Percentiles rank a stretch among this genome's conserved stretches.
phyloP scores from a whole-genome alignment of 2,797 vertebrate genomes.

The Serranus cabrilla region DNA sequence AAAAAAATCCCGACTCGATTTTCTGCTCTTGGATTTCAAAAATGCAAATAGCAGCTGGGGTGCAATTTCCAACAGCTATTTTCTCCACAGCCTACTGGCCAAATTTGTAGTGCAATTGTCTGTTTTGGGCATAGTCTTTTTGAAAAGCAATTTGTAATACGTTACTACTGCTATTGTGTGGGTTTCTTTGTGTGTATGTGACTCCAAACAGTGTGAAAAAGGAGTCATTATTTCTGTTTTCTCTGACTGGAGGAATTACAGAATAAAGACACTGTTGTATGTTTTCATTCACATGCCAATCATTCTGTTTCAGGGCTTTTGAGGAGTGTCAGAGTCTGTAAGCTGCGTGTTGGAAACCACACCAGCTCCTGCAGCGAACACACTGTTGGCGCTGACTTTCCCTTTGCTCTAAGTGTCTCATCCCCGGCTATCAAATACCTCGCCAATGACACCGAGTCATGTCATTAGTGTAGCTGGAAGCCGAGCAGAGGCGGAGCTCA shows the following conservation, averaged over 20 bases:
- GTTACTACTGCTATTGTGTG: slow-evolving; percentile 10
- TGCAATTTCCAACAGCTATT: slow-evolving; percentile 59
- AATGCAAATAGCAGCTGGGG: slow-evolving; percentile 62
- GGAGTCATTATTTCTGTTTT: slow-evolving; percentile 13
- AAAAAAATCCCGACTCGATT: slow-evolving; percentile 63
- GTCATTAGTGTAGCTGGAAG: slow-evolving; percentile 61
- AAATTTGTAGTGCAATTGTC: slow-evolving; percentile 46
- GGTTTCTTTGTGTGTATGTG: neutral
- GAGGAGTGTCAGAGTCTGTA: slow-evolving; percentile 4
- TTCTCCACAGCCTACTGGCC: slow-evolving; percentile 27
- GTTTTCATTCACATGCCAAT: slow-evolving; percentile 44
- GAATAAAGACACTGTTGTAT: slow-evolving; percentile 18
- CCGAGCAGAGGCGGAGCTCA: slow-evolving; percentile 38
- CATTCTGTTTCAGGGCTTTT: slow-evolving; percentile 23
- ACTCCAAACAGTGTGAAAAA: slow-evolving; percentile 21
- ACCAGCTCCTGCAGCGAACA: slow-evolving; percentile 6
- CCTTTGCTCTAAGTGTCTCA: slow-evolving; percentile 27
- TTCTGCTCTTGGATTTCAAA: slow-evolving; percentile 65
- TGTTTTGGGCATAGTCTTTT: slow-evolving; percentile 34
- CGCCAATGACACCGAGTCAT: slow-evolving; percentile 35
- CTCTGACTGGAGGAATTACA: slow-evolving; percentile 17
- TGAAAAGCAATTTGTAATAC: slow-evolving; percentile 37
- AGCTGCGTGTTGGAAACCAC: slow-evolving; percentile 20
- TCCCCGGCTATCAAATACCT: slow-evolving; percentile 48
- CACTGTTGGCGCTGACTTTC: slow-evolving; percentile 40